Evolutionary conservation across 1,140 invertebrate genomes (phyloP), one percentile per base, ranked within the genome.

Genomic region (Hypothenemus hampei): DNA sequence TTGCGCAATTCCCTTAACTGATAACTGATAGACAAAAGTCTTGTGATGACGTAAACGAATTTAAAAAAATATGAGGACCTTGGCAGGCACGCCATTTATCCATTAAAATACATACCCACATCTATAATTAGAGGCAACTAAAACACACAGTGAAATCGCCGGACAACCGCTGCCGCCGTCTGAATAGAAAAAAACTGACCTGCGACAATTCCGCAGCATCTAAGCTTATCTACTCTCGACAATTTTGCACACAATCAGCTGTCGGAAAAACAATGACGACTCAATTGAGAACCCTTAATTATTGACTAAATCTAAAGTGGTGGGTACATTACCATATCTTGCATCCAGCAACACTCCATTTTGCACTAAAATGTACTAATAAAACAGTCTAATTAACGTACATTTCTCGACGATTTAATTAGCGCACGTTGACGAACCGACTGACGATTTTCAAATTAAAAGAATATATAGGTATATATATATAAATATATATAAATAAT

Each of bases 261-360:
- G 31, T 36, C 8, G 36, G 33, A 37, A n/a, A n/a, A n/a, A 23
- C 33, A 23, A 24, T 26, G 13, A 26, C 16, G 11, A 45, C 18
- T 29, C 15, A 19, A 45, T 15, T 16, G 22, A 41, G 22, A 41
- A 41, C 10, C 15, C 24, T 20, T 45, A 11, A 21, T 43, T 20
- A 8, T 22, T 43, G 7, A 5, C 18, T 20, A 20, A 13, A 29
- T 11, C 13, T 39, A 26, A 48, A 22, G 18, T 20, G 24, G 29
- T 10, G n/a, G 33, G 36, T 20, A 59, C 65, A 19, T n/a, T 65
- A 67, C 65, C 62, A 67, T 60, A 51, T 65, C 60, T 54, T 64
- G 62, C 65, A 67, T 67, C 65, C 65, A 67, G 26, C 26, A 29
- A n/a, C 26, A 6, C 26, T 29, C 26, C n/a, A 7, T 29, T 29